phyloP scores from a whole-genome alignment of 2,797 vertebrate genomes.

The Aythya fuligula region DNA sequence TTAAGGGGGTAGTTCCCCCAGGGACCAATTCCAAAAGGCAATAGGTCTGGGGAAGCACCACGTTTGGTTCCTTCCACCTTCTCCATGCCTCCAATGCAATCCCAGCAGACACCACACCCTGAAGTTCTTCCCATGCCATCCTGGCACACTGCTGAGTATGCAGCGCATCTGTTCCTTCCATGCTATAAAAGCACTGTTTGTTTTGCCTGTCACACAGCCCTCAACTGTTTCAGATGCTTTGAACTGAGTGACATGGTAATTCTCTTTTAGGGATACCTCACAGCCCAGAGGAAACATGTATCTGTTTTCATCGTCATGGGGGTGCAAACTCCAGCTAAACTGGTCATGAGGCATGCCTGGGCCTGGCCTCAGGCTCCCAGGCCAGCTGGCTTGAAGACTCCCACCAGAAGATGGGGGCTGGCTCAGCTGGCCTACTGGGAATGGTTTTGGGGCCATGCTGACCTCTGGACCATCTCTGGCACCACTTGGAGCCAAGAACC shows the following conservation, averaged over 20 bases:
- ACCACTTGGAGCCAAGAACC: neutral
- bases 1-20: neutral
- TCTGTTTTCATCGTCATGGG: neutral
- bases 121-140: fast-evolving
- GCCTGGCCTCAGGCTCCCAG: neutral
- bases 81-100: fast-evolving
- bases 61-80: neutral
- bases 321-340: neutral
- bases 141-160: neutral
- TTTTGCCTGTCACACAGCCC: neutral
- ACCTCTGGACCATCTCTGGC: neutral
- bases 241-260: neutral
- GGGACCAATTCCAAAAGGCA: neutral
- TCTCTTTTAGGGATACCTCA: neutral
- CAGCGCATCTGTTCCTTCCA: neutral
- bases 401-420: neutral
- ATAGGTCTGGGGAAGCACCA: neutral
- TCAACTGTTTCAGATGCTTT: neutral
- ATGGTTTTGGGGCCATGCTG: neutral
- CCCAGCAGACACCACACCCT: neutral
- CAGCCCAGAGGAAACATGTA: neutral
- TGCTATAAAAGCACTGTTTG: neutral
- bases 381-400: neutral
- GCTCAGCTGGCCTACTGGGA: neutral
- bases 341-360: neutral